Base-by-base conservation (phyloP, 2,888 invertebrate species). In the Harpagoxenus sublaevis region DNA sequence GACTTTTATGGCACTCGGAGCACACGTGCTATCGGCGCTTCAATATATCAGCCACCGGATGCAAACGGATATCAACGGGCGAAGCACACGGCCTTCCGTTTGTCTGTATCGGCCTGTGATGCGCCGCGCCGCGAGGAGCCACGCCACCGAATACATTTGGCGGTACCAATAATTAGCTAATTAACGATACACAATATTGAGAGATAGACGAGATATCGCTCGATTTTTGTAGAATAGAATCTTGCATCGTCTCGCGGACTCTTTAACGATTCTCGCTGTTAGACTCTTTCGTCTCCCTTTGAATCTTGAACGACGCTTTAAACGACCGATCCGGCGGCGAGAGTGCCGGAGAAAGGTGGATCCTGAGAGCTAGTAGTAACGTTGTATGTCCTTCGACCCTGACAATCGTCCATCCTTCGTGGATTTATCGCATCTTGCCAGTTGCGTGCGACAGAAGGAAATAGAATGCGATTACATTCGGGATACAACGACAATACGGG, bases 391-490 rank as follows among this genome's bases (percentile, higher is more conserved):
- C 78, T 84, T 84, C 51, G 60, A 83, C 31, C 70, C 82, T 89
- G 90, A 90, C 90, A 90, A 90, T 90, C 90, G 89, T 88, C 87
- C 78, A 86, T 86, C 86, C 81, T 87, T 70, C 83, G 73, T 84
- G 77, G 78, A 84, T 68, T 84, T 89, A 86, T 81, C 74, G 66
- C 77, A 70, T 35, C 53, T 85, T 35, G 28, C 31, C 48, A 60
- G n/a, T 77, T 71, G 60, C 60, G 60, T 35, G 60, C 55, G 31
- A 68, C 45, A 68, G 55, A 45, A 60, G 23, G 60, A 73, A 71
- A 48, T 51, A 18, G 48, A 28, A 60, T 71, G 71, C 71, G 57
- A 48, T 68, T 12, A 53, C 31, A 42, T 12, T 53, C 39, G 31
- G 4, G 18, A 18, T 35, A 53, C 53, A 23, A 65, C 9, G 12